phyloP scores from a whole-genome alignment of 2,888 invertebrate species.

The Cistogaster globosa region DNA sequence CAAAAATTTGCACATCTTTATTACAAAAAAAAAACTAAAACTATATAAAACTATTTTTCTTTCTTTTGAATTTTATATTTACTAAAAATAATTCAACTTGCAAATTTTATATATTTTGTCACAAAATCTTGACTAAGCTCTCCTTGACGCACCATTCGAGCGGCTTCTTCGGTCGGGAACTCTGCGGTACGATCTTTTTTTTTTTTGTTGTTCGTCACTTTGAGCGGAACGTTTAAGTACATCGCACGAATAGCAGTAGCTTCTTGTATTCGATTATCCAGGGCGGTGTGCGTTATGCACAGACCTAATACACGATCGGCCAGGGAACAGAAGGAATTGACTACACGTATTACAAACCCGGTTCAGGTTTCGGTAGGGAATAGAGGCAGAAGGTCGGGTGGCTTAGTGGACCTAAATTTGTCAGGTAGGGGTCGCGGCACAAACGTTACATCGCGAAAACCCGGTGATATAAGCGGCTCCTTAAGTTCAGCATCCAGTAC shows the following conservation, averaged over 20 bases:
- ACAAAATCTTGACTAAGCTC: too few species aligned
- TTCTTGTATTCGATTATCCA: neutral
- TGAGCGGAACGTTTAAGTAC: neutral
- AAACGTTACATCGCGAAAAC: neutral
- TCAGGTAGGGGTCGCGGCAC: neutral
- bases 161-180: too few species aligned
- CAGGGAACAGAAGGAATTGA: neutral
- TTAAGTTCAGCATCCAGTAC: neutral
- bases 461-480: neutral
- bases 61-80: too few species aligned
- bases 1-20: too few species aligned
- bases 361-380: neutral
- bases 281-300: slow-evolving; percentile 7
- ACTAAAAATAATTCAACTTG: too few species aligned
- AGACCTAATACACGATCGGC: neutral
- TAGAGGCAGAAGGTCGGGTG: neutral
- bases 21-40: too few species aligned
- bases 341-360: neutral
- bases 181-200: too few species aligned
- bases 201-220: neutral
- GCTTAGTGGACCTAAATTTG: neutral
- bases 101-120: too few species aligned
- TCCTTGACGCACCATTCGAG: too few species aligned
- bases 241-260: neutral
- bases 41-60: too few species aligned